Evolutionary conservation across 1,140 invertebrate species (phyloP).

Genomic region (Drosophila leontia): DNA sequence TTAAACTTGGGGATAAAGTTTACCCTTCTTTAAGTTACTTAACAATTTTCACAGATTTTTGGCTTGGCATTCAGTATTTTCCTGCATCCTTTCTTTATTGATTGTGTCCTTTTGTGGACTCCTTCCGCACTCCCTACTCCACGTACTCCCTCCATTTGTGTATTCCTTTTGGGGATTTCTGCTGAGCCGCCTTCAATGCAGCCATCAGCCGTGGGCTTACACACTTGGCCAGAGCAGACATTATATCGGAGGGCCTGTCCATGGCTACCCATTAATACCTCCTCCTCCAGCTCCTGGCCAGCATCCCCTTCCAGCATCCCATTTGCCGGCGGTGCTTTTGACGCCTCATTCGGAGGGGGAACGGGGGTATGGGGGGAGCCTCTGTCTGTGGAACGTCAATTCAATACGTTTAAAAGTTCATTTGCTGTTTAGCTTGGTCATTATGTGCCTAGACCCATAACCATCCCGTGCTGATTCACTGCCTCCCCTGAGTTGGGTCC

Average conservation of each 20-base stretch:
- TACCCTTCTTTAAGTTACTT: too few relatives aligned
- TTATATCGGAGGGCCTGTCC: conserved; percentile 19
- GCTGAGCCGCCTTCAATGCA: conserved; percentile 5
- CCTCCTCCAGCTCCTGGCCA: neutral
- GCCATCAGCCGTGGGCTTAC: conserved; percentile 12
- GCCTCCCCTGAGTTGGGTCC: conserved; percentile 21
- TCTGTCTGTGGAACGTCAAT: conserved; percentile 55
- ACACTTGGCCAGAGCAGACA: conserved; percentile 21
- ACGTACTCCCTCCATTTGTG: neutral
- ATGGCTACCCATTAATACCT: conserved; percentile 41
- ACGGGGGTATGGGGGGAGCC: neutral
- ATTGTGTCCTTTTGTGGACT: neutral
- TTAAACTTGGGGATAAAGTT: neutral
- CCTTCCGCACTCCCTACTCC: neutral
- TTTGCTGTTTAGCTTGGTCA: conserved; percentile 81
- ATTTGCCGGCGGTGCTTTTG: conserved; percentile 44
- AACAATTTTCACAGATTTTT: neutral
- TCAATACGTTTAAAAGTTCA: conserved; percentile 83
- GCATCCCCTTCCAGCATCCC: neutral
- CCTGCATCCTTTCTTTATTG: neutral
- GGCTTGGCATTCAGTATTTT: neutral
- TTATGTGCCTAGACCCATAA: conserved; percentile 74
- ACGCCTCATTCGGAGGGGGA: conserved; percentile 34
- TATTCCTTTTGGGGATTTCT: conserved; percentile 19
- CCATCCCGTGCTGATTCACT: conserved; percentile 34